Base-by-base conservation (phyloP, 1,140 invertebrate species). In the Harpegnathos saltator region DNA sequence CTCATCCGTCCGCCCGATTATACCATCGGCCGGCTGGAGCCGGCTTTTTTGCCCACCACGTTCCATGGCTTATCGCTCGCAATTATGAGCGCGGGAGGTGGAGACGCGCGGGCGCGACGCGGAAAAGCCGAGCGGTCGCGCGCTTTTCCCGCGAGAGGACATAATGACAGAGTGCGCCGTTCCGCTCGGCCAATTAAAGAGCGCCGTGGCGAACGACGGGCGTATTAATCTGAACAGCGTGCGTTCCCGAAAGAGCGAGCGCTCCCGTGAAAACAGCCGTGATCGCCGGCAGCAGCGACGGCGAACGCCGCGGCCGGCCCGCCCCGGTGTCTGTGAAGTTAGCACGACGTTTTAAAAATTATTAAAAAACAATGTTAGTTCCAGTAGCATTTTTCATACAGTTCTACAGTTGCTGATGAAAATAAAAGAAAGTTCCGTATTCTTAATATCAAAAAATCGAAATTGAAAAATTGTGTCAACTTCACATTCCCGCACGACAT, bases 141-240 rank as follows among this genome's bases (percentile, higher is more conserved):
- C 12, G 19, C 52, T 38, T 44, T 19, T 44, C 15, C 26, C 44
- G 33, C 14, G 48, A 54, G 65, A 65, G 15, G 26, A 33, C 3
- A 19, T 54, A 50, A 77, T 65, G 38, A 77, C 73, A 65, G 44
- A 12, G 15, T n/a, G 14, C 24, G 24, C 59, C 24, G 48, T 0
- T 15, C 9, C 24, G 73, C 65, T 77, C 38, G 59, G 22, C n/a
- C 48, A 52, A 77, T 77, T 77, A 65, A 77, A 77, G 48, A 33
- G 1, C 44, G 22, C 69, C 54, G 29, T 19, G 58, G 58, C 33
- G 61, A 62, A 50, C 12, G 58, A 62, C 58, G 33, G 9, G 9
- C 26, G 44, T n/a, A 65, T 75, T 75, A 75, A 75, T 77, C 73
- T 65, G 44, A n/a, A 17, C 29, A 7, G 7, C 26, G 54, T 11